These are phyloP conservation scores for Silvanus unidentatus DNA, from an alignment of 2,888 invertebrate genomes.

Conservation along the genomic window DNA sequence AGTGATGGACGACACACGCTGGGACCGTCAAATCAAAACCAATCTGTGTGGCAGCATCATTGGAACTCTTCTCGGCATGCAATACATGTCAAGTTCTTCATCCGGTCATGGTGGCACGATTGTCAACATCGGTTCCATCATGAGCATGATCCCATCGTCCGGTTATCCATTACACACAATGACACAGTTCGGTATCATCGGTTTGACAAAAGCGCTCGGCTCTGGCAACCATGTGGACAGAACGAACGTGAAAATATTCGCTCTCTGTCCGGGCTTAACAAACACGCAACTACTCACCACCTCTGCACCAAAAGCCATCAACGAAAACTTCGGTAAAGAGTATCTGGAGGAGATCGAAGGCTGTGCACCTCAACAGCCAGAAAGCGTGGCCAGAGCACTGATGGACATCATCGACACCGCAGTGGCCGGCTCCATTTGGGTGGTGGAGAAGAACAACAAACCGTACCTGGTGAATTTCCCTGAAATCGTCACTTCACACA, in stretches of 20 bases:
- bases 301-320: slow-evolving; percentile 31
- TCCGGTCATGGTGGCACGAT: slow-evolving; percentile 57
- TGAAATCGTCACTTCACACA: slow-evolving; percentile 16
- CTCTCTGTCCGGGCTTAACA: slow-evolving; percentile 52
- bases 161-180: slow-evolving; percentile 51
- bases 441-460: slow-evolving; percentile 26
- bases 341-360: slow-evolving; percentile 33
- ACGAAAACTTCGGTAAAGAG: slow-evolving; percentile 34
- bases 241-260: slow-evolving; percentile 51
- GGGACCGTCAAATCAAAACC: slow-evolving; percentile 61
- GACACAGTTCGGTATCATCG: slow-evolving; percentile 39
- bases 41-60: slow-evolving; percentile 38
- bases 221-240: slow-evolving; percentile 41
- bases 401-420: slow-evolving; percentile 25
- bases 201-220: slow-evolving; percentile 33
- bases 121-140: slow-evolving; percentile 57
- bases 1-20: slow-evolving; percentile 68
- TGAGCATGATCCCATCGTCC: slow-evolving; percentile 50
- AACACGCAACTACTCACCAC: slow-evolving; percentile 41
- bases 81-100: slow-evolving; percentile 53
- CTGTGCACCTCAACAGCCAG: slow-evolving; percentile 25
- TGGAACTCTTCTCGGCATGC: slow-evolving; percentile 50
- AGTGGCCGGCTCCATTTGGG: slow-evolving; percentile 32
- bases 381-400: slow-evolving; percentile 27
- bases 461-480: slow-evolving; percentile 31